Conservation (phyloP, 2,888 invertebrate genomes). For the Neoitamus cyanurus region DNA sequence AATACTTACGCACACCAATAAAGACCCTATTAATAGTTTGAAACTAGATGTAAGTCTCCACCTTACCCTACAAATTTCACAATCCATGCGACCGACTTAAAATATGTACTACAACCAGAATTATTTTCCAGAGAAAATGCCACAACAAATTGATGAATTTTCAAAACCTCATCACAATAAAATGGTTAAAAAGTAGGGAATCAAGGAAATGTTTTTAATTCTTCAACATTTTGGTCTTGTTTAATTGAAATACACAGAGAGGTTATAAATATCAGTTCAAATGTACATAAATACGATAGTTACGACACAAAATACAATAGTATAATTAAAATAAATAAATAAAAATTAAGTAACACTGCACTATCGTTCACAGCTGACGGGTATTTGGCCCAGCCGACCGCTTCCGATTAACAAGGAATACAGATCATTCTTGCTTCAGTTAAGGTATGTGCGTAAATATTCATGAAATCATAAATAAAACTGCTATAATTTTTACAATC, state of each 20-base stretch:
- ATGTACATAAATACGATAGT: conserved; percentile 50
- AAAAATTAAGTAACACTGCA: conserved; percentile 54
- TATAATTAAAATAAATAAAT: conserved; percentile 45
- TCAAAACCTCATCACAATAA: too few species aligned
- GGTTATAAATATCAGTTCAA: conserved; percentile 51
- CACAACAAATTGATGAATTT: too few species aligned
- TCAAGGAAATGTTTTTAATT: neutral
- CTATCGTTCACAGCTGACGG: neutral
- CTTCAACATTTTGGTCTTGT: conserved; percentile 38
- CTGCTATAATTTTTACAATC: conserved; percentile 20
- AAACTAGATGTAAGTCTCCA: too few species aligned
- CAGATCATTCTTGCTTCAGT: conserved; percentile 15
- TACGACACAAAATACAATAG: conserved; percentile 29
- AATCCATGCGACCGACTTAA: too few species aligned
- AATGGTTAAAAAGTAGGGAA: neutral
- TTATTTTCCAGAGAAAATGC: too few species aligned
- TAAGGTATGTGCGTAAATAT: conserved; percentile 29
- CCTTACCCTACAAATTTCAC: too few species aligned
- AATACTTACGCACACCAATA: too few species aligned
- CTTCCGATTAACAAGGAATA: conserved; percentile 22
- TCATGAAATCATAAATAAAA: conserved; percentile 33
- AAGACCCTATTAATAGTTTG: too few species aligned
- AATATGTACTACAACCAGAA: too few species aligned
- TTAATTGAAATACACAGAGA: conserved; percentile 49
- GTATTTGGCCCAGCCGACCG: neutral